phyloP scores from a whole-genome alignment of 2,888 invertebrate species.

The Apoderus coryli region DNA sequence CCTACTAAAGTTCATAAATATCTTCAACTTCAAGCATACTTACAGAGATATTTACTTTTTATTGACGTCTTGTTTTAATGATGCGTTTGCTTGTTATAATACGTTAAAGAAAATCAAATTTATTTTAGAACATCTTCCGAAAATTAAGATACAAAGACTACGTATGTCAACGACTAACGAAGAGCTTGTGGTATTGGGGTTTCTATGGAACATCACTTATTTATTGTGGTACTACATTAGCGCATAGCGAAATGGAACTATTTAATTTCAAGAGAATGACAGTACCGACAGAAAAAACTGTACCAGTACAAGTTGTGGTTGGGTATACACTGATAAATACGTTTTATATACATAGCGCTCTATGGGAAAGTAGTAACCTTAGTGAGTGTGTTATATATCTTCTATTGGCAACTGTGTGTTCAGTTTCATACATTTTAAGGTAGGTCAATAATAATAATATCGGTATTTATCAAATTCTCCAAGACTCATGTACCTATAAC shows the following conservation, averaged over 20 bases:
- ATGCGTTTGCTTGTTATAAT: no score
- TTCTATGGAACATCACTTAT: slow-evolving; percentile 24
- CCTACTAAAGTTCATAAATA: no score
- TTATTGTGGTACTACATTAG: slow-evolving; percentile 24
- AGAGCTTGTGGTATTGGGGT: slow-evolving; percentile 27
- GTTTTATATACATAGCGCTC: slow-evolving; percentile 24
- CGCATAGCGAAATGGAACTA: slow-evolving; percentile 22
- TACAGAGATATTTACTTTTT: no score
- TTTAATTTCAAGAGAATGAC: slow-evolving; percentile 20
- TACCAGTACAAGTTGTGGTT: slow-evolving; percentile 22
- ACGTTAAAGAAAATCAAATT: slow-evolving; percentile 1
- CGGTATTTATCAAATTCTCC: no score
- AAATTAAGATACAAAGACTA: slow-evolving; percentile 25
- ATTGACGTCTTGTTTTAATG: no score
- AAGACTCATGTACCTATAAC: no score
- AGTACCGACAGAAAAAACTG: slow-evolving; percentile 12
- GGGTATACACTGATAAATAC: slow-evolving; percentile 25
- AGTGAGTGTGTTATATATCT: slow-evolving; percentile 21
- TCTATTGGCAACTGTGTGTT: slow-evolving; percentile 20
- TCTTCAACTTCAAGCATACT: no score
- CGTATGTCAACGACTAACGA: slow-evolving; percentile 22
- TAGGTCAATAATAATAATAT: slow-evolving; percentile 14
- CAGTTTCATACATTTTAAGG: slow-evolving; percentile 19
- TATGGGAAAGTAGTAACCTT: slow-evolving; percentile 26
- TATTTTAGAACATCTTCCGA: slow-evolving; percentile 24